phyloP scores from a whole-genome alignment of 64 coral and sea anemone genomes.

The Pocillopora verrucosa region DNA sequence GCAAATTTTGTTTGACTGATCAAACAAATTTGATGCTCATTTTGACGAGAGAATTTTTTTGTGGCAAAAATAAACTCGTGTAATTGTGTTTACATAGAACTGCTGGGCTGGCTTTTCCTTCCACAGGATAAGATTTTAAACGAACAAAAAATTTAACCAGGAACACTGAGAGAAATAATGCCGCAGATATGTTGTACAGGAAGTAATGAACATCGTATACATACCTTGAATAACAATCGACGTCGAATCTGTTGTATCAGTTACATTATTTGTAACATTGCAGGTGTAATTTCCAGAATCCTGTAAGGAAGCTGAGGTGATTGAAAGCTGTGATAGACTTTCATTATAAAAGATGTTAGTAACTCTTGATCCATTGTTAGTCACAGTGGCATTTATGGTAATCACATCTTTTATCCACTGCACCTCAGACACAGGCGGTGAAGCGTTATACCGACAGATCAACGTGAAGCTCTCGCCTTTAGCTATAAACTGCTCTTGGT shows the following conservation, averaged over 20 bases:
- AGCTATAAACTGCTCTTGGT: too few relatives aligned
- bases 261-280: neutral
- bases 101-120: too few relatives aligned
- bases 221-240: neutral
- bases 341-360: constrained; percentile 4
- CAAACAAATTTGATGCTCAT: too few relatives aligned
- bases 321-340: neutral
- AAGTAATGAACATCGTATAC: neutral
- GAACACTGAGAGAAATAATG: too few relatives aligned
- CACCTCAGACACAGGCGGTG: constrained; percentile 1
- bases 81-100: too few relatives aligned
- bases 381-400: constrained; percentile 3
- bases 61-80: too few relatives aligned
- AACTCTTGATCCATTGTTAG: neutral
- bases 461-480: too few relatives aligned
- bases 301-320: neutral
- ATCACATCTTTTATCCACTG: constrained; percentile 20
- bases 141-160: too few relatives aligned
- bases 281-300: constrained; percentile 28
- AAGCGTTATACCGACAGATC: constrained; percentile 26
- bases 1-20: too few relatives aligned
- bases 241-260: neutral
- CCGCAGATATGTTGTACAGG: too few relatives aligned
- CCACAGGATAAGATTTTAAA: too few relatives aligned
- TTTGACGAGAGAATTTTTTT: too few relatives aligned